Conservation (phyloP, 2,888 invertebrate genomes). For the Anagyrus pseudococci region DNA sequence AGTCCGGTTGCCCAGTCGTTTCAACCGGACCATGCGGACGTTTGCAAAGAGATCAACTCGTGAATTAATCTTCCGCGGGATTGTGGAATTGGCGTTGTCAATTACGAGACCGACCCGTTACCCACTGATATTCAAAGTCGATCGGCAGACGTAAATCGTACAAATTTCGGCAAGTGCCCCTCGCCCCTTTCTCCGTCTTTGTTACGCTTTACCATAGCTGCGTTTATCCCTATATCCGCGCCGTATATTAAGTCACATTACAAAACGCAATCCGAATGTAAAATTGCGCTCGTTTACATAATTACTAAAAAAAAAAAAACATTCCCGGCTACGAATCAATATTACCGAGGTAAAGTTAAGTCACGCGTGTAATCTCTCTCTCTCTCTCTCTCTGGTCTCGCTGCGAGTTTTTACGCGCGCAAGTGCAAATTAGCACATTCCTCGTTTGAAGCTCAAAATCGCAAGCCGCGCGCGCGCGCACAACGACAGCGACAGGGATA, state of each 20-base stretch:
- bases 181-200: background rate
- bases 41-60: background rate
- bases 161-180: background rate
- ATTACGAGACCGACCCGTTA: slow-evolving; percentile 14
- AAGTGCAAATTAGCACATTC: background rate
- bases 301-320: too few species aligned
- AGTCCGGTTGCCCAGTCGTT: slow-evolving; percentile 29
- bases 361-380: background rate
- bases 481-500: background rate
- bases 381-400: background rate
- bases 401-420: background rate
- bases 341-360: too few species aligned
- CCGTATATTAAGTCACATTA: too few species aligned
- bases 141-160: too few species aligned
- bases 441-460: too few species aligned
- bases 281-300: too few species aligned
- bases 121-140: background rate
- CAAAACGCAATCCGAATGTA: too few species aligned
- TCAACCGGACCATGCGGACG: background rate
- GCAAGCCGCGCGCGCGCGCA: background rate
- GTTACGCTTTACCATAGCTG: too few species aligned
- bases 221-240: too few species aligned
- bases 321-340: too few species aligned
- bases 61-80: slow-evolving; percentile 15
- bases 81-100: slow-evolving; percentile 29